Evolutionary conservation across 1,140 invertebrate species (phyloP).

Genomic region (Dendroctonus valens): DNA sequence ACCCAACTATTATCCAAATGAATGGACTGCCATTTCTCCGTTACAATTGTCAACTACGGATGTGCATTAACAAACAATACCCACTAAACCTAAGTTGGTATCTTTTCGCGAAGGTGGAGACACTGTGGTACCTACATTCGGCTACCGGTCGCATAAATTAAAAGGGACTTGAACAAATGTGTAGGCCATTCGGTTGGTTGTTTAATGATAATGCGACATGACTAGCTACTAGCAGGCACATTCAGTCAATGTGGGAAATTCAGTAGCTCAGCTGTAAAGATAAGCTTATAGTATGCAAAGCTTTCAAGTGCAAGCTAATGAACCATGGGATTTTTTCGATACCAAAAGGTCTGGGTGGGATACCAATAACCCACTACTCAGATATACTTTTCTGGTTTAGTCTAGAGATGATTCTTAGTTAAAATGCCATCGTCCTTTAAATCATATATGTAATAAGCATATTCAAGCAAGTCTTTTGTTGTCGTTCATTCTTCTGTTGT

Average conservation of each 20-base stretch:
- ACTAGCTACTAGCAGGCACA: not conserved
- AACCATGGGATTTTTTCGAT: too few relatives aligned
- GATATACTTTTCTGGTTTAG: too few relatives aligned
- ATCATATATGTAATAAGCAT: too few relatives aligned
- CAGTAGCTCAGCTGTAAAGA: not conserved
- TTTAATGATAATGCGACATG: constrained; percentile 8
- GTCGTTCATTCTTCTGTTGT: too few relatives aligned
- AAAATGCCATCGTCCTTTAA: too few relatives aligned
- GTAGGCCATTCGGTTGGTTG: constrained; percentile 3
- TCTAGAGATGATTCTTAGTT: too few relatives aligned
- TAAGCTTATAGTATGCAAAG: too few relatives aligned
- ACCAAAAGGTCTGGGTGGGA: too few relatives aligned
- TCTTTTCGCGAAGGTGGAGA: constrained; percentile 14
- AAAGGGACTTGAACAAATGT: constrained; percentile 7
- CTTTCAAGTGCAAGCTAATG: too few relatives aligned
- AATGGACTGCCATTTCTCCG: constrained; percentile 19
- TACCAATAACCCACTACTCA: too few relatives aligned
- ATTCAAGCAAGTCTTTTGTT: too few relatives aligned
- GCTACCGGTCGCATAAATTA: constrained; percentile 28
- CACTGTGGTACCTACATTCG: constrained; percentile 2
- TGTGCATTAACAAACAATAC: constrained; percentile 31
- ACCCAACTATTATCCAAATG: constrained; percentile 27
- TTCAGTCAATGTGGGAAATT: too few relatives aligned
- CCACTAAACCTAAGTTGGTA: constrained; percentile 13
- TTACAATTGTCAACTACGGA: constrained; percentile 29